Percentiles rank a stretch among this genome's conserved stretches.
Conservation (phyloP, 2,888 invertebrate species). For the Lymantria monacha region DNA sequence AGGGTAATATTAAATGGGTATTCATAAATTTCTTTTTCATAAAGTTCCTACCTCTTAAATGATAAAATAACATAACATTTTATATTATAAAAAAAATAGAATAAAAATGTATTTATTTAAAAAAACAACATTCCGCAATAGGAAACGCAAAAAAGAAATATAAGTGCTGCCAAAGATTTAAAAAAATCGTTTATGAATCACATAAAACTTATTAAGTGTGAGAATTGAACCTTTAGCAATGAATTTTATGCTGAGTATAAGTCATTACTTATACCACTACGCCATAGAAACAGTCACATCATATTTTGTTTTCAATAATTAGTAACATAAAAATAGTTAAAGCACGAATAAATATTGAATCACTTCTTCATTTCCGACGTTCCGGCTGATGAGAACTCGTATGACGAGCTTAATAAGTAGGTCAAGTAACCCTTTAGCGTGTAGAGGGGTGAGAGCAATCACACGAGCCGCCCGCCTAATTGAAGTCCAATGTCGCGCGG, state of each 20-base stretch:
- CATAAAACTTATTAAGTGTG: too few species aligned
- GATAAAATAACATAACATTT: background rate
- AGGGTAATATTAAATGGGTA: slow-evolving; percentile 36
- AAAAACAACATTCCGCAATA: too few species aligned
- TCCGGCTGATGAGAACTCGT: slow-evolving; percentile 56
- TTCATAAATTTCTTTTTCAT: slow-evolving; percentile 17
- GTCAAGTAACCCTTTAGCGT: slow-evolving; percentile 78
- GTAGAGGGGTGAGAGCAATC: slow-evolving; percentile 74
- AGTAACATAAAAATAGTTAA: slow-evolving; percentile 10
- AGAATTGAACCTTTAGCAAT: too few species aligned
- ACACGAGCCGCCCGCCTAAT: slow-evolving; percentile 78
- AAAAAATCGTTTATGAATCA: too few species aligned
- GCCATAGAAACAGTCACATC: too few species aligned
- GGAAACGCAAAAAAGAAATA: too few species aligned
- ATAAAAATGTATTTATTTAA: too few species aligned
- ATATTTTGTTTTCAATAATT: slow-evolving; percentile 1
- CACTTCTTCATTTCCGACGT: slow-evolving; percentile 52
- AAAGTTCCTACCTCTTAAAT: background rate
- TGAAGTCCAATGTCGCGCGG: slow-evolving; percentile 80
- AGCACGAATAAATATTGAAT: slow-evolving; percentile 55
- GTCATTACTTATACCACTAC: too few species aligned
- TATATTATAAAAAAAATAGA: background rate
- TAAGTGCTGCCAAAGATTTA: too few species aligned
- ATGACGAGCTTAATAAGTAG: slow-evolving; percentile 69
- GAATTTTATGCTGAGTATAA: too few species aligned